phyloP scores from a whole-genome alignment of 2,113 vertebrate genomes.

The Tapirus terrestris region DNA sequence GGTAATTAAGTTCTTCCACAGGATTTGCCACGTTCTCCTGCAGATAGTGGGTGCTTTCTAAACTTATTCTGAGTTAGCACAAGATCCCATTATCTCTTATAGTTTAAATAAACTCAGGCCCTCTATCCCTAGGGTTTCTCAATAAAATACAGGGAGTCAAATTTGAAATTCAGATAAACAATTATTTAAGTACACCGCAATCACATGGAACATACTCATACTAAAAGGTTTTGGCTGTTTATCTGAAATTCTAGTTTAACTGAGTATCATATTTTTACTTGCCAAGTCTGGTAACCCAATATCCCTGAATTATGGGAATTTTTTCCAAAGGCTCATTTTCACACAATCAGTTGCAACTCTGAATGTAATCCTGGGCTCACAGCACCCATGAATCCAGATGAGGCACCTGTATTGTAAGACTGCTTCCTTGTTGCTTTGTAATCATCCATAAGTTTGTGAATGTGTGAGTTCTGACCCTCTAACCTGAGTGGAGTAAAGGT shows the following conservation, averaged over 20 bases:
- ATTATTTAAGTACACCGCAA: not conserved
- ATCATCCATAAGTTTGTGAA: not conserved
- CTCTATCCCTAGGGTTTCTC: not conserved
- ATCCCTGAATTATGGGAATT: not conserved
- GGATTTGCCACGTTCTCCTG: not conserved
- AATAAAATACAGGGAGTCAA: not conserved
- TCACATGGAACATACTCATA: not conserved
- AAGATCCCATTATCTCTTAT: not conserved
- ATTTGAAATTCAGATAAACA: not conserved
- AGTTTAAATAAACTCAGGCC: slow-evolving; percentile 26
- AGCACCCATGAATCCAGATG: not conserved
- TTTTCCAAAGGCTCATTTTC: not conserved
- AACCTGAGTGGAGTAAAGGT: not conserved
- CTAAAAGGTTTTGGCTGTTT: not conserved
- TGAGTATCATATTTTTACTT: not conserved
- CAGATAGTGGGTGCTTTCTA: not conserved
- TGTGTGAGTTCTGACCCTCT: not conserved
- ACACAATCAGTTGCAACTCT: not conserved
- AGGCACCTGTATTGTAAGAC: not conserved
- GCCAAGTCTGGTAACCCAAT: not conserved
- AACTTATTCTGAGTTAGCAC: not conserved
- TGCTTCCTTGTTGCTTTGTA: not conserved
- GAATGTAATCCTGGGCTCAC: not conserved
- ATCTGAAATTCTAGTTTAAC: not conserved
- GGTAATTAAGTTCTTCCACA: not conserved